Evolutionary conservation across 2,797 vertebrate species (phyloP), one percentile per base, ranked within the genome.

Genomic region (Bovichtus diacanthus): DNA sequence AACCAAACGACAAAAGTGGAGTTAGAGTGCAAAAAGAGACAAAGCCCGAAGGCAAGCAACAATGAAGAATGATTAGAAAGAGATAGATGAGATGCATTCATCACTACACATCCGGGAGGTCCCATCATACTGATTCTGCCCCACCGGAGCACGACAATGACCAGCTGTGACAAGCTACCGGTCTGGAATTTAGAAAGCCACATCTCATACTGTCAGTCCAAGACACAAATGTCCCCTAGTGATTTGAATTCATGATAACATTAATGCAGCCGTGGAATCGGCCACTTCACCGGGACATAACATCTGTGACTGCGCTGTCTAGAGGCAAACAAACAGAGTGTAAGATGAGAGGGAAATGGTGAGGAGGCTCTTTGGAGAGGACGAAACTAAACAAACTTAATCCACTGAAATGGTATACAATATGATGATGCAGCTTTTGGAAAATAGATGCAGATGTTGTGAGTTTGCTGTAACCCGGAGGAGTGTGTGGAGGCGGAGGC

Each of bases 121-220:
- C 51, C 78, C 74, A 69, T 85, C 62, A 55, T 70, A 70, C 23
- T 19, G 67, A 78, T 75, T 78, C 60, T 80, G 62, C 60, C 46
- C 47, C 67, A 58, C 39, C 1, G n/a, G 60, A 83, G 69, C 50
- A 43, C 55, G 76, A 81, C 77, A 73, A 49, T 75, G 80, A 87
- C 67, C 64, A 36, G 49, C 55, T 65, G 61, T 91, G 86, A 92
- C 91, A 89, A 68, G 44, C 72, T 38, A 88, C 87, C 75, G 76
- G 86, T 70, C 83, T 65, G 53, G 55, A 61, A 80, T 73, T 59
- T 80, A 74, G 47, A 86, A 75, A 85, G 47, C 49, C 47, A 49
- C 60, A 29, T 88, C 70, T 71, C 72, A 70, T 58, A 21, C 72
- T 74, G 80, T 82, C 83, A 83, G 78, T 56, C 71, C 67, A 47